Base-by-base conservation (phyloP, 2,888 invertebrate genomes). In the Drosophila trichaetosa region DNA sequence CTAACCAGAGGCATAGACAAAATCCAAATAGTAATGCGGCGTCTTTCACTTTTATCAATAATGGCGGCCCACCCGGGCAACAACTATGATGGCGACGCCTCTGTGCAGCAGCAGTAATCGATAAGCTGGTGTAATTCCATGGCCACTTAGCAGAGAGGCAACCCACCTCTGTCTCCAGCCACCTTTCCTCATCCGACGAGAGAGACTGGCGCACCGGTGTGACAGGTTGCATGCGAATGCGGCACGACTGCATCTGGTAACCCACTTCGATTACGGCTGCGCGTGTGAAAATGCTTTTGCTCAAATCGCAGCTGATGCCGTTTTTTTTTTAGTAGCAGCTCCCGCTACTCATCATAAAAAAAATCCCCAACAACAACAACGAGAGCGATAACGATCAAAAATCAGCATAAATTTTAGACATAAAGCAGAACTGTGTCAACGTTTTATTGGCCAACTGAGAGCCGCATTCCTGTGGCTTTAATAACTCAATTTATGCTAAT, bases 241-340 rank as follows among this genome's bases (percentile, higher is more conserved):
- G 83, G 84, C 85, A 85, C 89, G 89, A 85, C 84, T 85, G 85
- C 89, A 81, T 86, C 85, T 86, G 89, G 84, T 85, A 85, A 85
- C 85, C 85, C 85, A 85, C 87, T 85, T 85, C 87, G 85, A 85
- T 88, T 85, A 88, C 88, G 64, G 78, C 64, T 63, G 69, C 87
- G 83, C 83, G 83, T 84, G 84, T 87, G 84, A 87, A 84, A 83
- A 84, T 82, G 73, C 48, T 75, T 72, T 53, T 72, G 69, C 60
- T 60, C 42, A 62, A 54, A 64, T 67, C 56, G 62, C 62, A 62
- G 60, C 38, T 76, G 56, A 54, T 54, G 60, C 27, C 54, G 65
- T 21, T 29, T 33, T 29, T 40, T 34, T 56, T 4, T 33, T 52
- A 33, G 36, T 36, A 54, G 54, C 57, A 70, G 70, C 76, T 75